A percentile compares a stretch with the other conserved stretches of the same genome.
Conservation (phyloP, 2,797 vertebrate genomes). For the Chiloscyllium punctatum region DNA sequence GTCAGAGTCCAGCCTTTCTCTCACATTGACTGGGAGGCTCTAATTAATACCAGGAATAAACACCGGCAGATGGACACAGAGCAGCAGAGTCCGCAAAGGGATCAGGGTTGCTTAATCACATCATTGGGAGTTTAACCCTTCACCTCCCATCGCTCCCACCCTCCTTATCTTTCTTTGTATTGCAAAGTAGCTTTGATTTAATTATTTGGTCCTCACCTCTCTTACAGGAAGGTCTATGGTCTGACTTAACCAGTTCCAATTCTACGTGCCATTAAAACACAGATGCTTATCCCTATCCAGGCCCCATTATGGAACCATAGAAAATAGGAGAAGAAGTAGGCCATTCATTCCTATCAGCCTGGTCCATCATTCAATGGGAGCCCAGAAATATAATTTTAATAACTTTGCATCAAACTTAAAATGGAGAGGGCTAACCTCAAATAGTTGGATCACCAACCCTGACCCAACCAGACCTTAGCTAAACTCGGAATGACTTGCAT, state of each 20-base stretch:
- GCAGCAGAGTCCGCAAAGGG: neutral
- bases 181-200: neutral
- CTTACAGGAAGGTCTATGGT: neutral
- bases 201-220: neutral
- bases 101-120: neutral
- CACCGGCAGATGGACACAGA: conserved; percentile 17
- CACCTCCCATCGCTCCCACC: neutral
- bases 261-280: neutral
- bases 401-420: too few species aligned
- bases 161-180: neutral
- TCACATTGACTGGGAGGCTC: neutral
- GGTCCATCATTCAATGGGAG: too few species aligned
- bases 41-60: neutral
- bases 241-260: neutral
- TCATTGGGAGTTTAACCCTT: neutral
- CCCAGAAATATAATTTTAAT: too few species aligned
- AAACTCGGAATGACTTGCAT: too few species aligned
- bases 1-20: conserved; percentile 43
- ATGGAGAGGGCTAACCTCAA: too few species aligned
- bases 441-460: too few species aligned
- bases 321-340: too few species aligned
- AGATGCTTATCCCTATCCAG: neutral
- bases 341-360: too few species aligned
- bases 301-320: neutral
- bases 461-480: too few species aligned